Conservation (phyloP, 2,113 vertebrate genomes). For the Beaufortia kweichowensis region DNA sequence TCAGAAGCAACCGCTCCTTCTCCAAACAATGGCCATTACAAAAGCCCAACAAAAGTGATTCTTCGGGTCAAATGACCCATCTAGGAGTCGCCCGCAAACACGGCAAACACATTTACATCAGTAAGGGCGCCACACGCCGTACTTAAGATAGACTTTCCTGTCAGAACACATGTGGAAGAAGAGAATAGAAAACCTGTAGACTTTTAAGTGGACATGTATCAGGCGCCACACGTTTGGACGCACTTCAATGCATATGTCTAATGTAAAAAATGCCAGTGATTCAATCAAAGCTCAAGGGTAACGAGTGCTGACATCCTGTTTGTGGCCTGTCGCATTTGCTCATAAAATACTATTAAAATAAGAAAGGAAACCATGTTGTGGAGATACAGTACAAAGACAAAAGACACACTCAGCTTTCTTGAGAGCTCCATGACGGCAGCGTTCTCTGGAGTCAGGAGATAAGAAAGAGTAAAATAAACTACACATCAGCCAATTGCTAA, state of each 20-base stretch:
- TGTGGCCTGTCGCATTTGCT: not conserved
- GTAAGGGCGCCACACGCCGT: constrained; percentile 20
- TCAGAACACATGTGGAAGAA: constrained; percentile 1
- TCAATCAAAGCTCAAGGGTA: constrained; percentile 36
- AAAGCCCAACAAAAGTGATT: constrained; percentile 30
- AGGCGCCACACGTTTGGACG: constrained; percentile 37
- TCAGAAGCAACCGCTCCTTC: constrained; percentile 27
- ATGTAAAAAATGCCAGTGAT: constrained; percentile 41
- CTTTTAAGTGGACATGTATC: not conserved
- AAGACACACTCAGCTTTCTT: constrained; percentile 16
- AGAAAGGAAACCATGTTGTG: constrained; percentile 17
- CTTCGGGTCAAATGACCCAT: constrained; percentile 48
- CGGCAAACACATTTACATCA: constrained; percentile 27
- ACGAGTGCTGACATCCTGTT: constrained; percentile 44
- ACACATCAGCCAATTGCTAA: constrained; percentile 25
- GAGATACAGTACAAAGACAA: constrained; percentile 29
- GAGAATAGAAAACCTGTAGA: not conserved
- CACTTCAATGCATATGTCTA: constrained; percentile 32
- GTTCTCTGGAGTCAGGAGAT: constrained; percentile 46
- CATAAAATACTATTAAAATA: not conserved
- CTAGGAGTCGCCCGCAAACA: constrained; percentile 43
- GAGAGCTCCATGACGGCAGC: constrained; percentile 12
- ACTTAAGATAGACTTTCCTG: constrained; percentile 49
- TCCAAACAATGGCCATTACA: constrained; percentile 22
- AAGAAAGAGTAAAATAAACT: constrained; percentile 50